Conservation (phyloP, 2,888 invertebrate genomes). For the Cyclophora punctaria region DNA sequence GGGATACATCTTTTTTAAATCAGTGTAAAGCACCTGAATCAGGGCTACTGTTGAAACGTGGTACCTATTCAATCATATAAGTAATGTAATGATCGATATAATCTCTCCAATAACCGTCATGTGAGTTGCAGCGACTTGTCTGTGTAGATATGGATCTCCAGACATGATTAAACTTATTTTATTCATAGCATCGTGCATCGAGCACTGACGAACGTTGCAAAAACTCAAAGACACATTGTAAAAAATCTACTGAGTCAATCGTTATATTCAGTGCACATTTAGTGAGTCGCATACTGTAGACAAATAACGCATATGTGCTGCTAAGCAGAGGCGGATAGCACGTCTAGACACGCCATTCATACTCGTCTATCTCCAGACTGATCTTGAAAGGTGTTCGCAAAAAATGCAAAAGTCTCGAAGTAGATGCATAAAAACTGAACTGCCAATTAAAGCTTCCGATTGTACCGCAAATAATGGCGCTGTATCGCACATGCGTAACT, state of each 20-base stretch:
- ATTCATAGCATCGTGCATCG: conserved; percentile 34
- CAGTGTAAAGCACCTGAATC: too few species aligned
- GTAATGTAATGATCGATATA: too few species aligned
- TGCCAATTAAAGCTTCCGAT: conserved; percentile 40
- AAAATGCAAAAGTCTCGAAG: conserved; percentile 38
- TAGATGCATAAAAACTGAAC: conserved; percentile 34
- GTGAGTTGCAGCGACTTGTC: conserved; percentile 1
- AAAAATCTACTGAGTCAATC: conserved; percentile 36
- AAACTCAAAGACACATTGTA: conserved; percentile 33
- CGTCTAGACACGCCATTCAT: conserved; percentile 56
- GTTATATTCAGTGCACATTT: conserved; percentile 50
- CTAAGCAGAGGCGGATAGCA: conserved; percentile 44
- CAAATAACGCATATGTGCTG: conserved; percentile 36
- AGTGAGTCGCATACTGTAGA: conserved; percentile 29
- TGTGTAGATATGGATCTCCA: conserved; percentile 38
- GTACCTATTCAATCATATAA: too few species aligned
- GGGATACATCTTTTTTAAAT: too few species aligned
- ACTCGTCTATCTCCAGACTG: conserved; percentile 50
- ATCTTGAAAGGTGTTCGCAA: conserved; percentile 42
- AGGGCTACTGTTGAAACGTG: too few species aligned
- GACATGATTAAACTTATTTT: conserved; percentile 44
- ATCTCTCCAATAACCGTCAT: too few species aligned
- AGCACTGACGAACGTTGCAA: conserved; percentile 25
- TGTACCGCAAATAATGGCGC: conserved; percentile 15
- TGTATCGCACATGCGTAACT: too few species aligned